These are phyloP conservation scores for Rhynchotus rufescens DNA, from an alignment of 2,797 vertebrate species.

Conservation along the genomic window DNA sequence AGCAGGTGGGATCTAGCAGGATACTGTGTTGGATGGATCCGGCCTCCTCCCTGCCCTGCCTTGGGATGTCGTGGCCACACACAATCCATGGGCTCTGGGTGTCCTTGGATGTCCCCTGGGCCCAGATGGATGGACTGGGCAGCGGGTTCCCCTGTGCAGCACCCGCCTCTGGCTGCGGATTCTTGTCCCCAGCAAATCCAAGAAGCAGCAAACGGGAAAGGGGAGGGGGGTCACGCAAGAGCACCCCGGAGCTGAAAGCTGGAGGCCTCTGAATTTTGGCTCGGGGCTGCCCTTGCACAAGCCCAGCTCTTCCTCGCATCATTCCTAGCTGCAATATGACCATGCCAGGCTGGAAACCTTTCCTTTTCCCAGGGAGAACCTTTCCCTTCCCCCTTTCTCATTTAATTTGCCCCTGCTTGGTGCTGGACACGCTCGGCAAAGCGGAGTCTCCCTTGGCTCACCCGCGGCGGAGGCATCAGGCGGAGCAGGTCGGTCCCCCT, in stretches of 20 bases:
- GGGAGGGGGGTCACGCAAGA: neutral
- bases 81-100: neutral
- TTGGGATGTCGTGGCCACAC: no score
- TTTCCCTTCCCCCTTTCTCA: neutral
- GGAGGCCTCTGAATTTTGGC: neutral
- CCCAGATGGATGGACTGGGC: no score
- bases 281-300: neutral
- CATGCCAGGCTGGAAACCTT: no score
- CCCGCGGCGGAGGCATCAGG: neutral
- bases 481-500: neutral
- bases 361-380: neutral
- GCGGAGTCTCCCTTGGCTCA: neutral
- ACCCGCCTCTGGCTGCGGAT: neutral
- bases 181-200: neutral
- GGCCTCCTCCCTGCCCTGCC: neutral
- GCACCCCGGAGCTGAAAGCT: neutral
- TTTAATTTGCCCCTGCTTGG: neutral
- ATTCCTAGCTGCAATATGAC: neutral
- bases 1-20: no score
- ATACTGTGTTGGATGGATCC: neutral
- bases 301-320: neutral
- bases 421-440: neutral
- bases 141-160: neutral
- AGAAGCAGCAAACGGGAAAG: neutral
- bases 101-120: neutral